Percentiles rank a stretch among this genome's conserved stretches.
Evolutionary conservation across 2,888 invertebrate species (phyloP).

Genomic region (Cosmopolites sordidus): DNA sequence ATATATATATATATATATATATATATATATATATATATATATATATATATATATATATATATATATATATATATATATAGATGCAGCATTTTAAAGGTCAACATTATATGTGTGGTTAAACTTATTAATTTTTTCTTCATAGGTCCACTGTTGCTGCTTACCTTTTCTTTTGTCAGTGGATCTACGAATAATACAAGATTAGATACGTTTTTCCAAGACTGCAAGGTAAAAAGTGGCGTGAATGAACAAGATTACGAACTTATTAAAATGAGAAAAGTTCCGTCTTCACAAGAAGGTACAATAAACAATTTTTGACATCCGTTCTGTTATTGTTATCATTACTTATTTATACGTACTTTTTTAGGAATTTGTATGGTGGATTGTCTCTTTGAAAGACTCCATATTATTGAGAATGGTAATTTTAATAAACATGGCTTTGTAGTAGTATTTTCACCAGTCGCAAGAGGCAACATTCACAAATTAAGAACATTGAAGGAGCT

Average conservation of each 20-base stretch:
- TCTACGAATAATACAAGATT: slow-evolving; percentile 1
- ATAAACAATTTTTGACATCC: not conserved
- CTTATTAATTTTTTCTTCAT: no score
- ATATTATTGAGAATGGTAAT: slow-evolving; percentile 43
- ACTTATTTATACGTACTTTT: no score
- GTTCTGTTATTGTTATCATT: no score
- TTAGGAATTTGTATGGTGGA: slow-evolving; percentile 39
- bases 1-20: no score
- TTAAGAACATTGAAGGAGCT: slow-evolving; percentile 36
- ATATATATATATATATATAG: no score
- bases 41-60: no score
- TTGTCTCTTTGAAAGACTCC: slow-evolving; percentile 40
- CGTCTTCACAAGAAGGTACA: slow-evolving; percentile 34
- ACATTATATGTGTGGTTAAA: no score
- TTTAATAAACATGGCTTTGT: slow-evolving; percentile 40
- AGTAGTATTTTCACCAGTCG: slow-evolving; percentile 34
- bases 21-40: no score
- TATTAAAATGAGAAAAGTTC: slow-evolving; percentile 37
- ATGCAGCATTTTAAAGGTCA: no score
- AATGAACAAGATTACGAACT: slow-evolving; percentile 39
- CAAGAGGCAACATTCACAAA: slow-evolving; percentile 37
- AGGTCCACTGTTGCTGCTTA: no score
- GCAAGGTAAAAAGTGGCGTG: slow-evolving; percentile 40
- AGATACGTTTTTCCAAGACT: slow-evolving; percentile 30
- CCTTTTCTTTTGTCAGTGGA: no score